Evolutionary conservation across 2,113 vertebrate species (phyloP), one percentile per base, ranked within the genome.

Genomic region (Blennius ocellaris): DNA sequence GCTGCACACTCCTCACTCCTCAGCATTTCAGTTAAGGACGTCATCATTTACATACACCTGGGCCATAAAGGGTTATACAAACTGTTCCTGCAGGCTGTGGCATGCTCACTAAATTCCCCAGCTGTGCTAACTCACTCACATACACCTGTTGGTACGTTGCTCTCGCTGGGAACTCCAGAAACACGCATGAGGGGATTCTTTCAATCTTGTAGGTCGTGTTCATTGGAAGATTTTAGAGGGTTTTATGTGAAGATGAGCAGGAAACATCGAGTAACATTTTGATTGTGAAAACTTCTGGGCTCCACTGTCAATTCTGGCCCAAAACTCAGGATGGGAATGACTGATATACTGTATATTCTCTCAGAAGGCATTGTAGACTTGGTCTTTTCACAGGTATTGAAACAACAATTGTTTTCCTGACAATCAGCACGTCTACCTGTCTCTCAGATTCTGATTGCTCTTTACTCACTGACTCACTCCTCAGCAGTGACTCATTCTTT

Each of bases 61-160:
- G 69, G 47, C 48, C 36, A 48, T 73, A 57, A 71, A 78, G 44
- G 44, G 21, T 69, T 72, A 37, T 69, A 79, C 67, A 73, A 78
- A 79, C 71, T 67, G 53, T 65, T 73, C 16, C 68, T 69, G 64
- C 79, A 36, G 53, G 79, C 36, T 78, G 59, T 65, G 72, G 50
- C 79, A 73, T 53, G 70, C 17, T 53, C 64, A 61, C 66, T 41
- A 15, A 72, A 82, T 85, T 83, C 59, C 77, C 78, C 76, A 79
- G 77, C 63, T 69, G 73, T 55, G 17, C 17, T 43, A 45, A 65
- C 38, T 66, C 38, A 68, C 69, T 55, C 60, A 44, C 53, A 57
- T 69, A 40, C 81, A 86, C 83, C 79, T 80, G 79, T 17, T 56
- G 63, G 65, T 69, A 79, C 81, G 80, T 81, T 72, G 74, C 40